Evolutionary conservation across 2,888 invertebrate species (phyloP).

Genomic region (Ochropleura leucogaster): DNA sequence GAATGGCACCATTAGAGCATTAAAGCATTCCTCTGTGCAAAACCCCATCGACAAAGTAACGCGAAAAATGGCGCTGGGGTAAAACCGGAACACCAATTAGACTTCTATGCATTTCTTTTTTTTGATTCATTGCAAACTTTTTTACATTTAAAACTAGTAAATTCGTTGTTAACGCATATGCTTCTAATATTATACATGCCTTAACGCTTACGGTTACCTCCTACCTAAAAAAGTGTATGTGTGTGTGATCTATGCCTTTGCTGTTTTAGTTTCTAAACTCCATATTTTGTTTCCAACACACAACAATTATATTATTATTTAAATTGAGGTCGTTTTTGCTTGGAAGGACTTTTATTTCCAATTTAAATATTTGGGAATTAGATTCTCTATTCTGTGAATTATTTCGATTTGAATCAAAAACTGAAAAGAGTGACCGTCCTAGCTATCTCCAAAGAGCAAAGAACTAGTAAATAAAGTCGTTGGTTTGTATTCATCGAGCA

Average conservation of each 20-base stretch:
- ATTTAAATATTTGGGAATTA: not conserved
- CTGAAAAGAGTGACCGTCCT: not conserved
- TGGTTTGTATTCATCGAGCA: constrained; percentile 36
- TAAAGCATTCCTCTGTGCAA: not conserved
- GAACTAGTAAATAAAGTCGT: constrained; percentile 27
- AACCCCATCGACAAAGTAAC: constrained; percentile 1
- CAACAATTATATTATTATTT: not conserved
- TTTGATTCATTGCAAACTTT: not conserved
- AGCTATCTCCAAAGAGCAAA: constrained; percentile 14
- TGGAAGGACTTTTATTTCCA: not conserved
- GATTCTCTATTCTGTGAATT: not conserved
- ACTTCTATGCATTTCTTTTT: constrained; percentile 3
- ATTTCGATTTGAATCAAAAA: not conserved
- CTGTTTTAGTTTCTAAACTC: not conserved
- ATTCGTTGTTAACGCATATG: not conserved
- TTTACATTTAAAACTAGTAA: not conserved
- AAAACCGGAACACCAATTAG: constrained; percentile 19
- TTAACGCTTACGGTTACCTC: not conserved
- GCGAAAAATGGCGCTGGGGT: constrained; percentile 13
- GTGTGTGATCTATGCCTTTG: constrained; percentile 1
- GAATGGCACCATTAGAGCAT: constrained; percentile 11
- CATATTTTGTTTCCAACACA: not conserved
- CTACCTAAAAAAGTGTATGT: constrained; percentile 1
- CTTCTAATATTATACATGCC: not conserved
- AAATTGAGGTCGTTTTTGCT: not conserved